Conservation (phyloP, 2,113 vertebrate species). For the Pithys albifrons region DNA sequence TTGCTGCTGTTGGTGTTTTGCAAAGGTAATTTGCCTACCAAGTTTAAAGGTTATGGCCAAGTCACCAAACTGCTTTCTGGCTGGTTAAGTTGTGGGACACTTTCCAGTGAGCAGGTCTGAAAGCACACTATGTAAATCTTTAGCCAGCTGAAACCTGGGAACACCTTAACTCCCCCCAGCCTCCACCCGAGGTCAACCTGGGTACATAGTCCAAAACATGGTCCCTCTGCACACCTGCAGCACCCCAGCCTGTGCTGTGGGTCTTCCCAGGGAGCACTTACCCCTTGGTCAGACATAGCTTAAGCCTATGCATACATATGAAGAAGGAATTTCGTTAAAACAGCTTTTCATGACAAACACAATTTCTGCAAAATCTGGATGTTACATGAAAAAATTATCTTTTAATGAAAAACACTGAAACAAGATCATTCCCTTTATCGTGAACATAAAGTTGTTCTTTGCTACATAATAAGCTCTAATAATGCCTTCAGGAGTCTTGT, state of each 20-base stretch:
- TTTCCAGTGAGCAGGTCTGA: not conserved
- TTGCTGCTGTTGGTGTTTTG: not conserved
- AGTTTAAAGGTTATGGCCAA: not conserved
- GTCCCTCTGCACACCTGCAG: not conserved
- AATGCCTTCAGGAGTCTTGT: not conserved
- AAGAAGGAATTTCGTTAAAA: not conserved
- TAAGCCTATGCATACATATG: not conserved
- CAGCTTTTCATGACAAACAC: not conserved
- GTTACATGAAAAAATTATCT: not conserved
- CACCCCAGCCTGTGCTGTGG: not conserved
- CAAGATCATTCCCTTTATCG: not conserved
- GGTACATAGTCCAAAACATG: accelerated
- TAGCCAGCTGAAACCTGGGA: not conserved
- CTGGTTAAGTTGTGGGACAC: not conserved
- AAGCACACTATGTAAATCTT: not conserved
- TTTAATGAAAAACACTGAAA: not conserved
- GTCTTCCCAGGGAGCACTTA: not conserved
- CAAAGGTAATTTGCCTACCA: not conserved
- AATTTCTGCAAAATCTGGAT: not conserved
- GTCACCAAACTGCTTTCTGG: not conserved
- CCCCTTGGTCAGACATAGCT: not conserved
- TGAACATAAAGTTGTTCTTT: not conserved
- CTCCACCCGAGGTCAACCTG: not conserved
- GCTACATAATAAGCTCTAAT: not conserved
- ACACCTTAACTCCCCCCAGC: not conserved